Base-by-base conservation (phyloP, 1,140 invertebrate genomes). In the Drosophila miranda region DNA sequence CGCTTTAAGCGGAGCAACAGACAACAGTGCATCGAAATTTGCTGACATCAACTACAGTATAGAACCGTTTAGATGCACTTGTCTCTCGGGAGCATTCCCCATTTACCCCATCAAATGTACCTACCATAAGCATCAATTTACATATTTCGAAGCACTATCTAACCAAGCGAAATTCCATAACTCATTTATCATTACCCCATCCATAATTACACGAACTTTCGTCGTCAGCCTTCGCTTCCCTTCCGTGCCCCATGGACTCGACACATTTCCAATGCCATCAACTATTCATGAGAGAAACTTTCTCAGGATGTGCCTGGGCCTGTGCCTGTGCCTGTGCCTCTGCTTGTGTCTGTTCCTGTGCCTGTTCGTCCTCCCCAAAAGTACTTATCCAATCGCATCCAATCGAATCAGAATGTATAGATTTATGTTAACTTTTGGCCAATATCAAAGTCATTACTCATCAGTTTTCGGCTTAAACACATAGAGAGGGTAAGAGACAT, bases 401-500 rank as follows among this genome's bases (percentile, higher is more conserved):
- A 52, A 52, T 67, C 43, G 21, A 51, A 38, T 51, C 41, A 21
- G 41, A 68, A 54, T 68, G 61, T 43, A 68, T 48, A 30, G 62
- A 68, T 68, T 56, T 56, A 26, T 46, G 62, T 8, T 30, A 67
- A 67, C 64, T 67, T 66, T 68, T 48, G 46, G 49, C 64, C 64
- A 68, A 64, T 64, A 64, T 63, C 61, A 64, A 68, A 54, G 64
- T 67, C 64, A 68, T 68, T 68, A 54, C 64, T 68, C 64, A 68
- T 68, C 60, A 34, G 62, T 64, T 66, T 66, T 63, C 42, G 62
- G 59, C 59, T 52, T 44, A 64, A 41, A 21, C 58, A n/a, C 16
- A 49, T 34, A 48, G 38, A 19, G 5, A 28, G n/a, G 44, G 6
- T 0, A 2, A 9, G 8, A 30, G 30, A 9, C 28, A 8, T 28